Percentiles rank a stretch among this genome's conserved stretches.
These are phyloP conservation scores for Aphelenchoides besseyi DNA, from an alignment of 1,140 invertebrate species.

Conservation along the genomic window DNA sequence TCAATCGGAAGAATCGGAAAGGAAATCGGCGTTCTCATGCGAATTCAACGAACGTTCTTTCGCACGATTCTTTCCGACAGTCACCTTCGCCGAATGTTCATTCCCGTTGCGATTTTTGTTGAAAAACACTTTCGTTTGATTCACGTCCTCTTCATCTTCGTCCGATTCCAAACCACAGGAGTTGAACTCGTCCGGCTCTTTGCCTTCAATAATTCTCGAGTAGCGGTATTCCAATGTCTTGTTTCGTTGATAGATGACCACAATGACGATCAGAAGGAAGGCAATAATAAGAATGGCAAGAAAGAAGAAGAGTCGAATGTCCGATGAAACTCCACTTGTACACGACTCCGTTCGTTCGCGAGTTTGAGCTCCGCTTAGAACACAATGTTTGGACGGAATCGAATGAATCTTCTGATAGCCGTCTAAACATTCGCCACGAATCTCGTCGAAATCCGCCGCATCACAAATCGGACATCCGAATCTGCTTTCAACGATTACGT, in stretches of 20 bases:
- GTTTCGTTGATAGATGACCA: conserved; percentile 44
- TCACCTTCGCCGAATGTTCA: background rate
- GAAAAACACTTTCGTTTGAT: conserved; percentile 20
- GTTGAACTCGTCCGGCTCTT: conserved; percentile 41
- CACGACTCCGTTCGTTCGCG: conserved; percentile 42
- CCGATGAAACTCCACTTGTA: conserved; percentile 23
- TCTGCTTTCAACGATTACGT: conserved; percentile 65
- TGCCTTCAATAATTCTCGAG: conserved; percentile 44
- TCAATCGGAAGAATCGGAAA: conserved; percentile 5
- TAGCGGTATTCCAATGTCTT: conserved; percentile 52
- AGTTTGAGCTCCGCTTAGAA: conserved; percentile 46
- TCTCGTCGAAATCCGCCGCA: conserved; percentile 64
- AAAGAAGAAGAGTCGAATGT: conserved; percentile 35
- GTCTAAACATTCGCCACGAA: conserved; percentile 68
- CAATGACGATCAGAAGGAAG: conserved; percentile 37
- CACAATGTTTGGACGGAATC: conserved; percentile 64
- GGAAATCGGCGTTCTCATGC: background rate
- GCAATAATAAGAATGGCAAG: conserved; percentile 40
- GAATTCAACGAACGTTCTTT: background rate
- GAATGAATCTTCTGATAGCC: conserved; percentile 68
- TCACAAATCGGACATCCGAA: conserved; percentile 68
- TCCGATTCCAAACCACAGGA: conserved; percentile 44
- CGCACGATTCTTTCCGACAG: background rate
- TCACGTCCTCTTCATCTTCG: conserved; percentile 44
- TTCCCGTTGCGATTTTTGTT: conserved; percentile 10